Evolutionary conservation across 2,797 vertebrate genomes (phyloP), one percentile per base, ranked within the genome.

Genomic region (Brachyrhaphis roseni): DNA sequence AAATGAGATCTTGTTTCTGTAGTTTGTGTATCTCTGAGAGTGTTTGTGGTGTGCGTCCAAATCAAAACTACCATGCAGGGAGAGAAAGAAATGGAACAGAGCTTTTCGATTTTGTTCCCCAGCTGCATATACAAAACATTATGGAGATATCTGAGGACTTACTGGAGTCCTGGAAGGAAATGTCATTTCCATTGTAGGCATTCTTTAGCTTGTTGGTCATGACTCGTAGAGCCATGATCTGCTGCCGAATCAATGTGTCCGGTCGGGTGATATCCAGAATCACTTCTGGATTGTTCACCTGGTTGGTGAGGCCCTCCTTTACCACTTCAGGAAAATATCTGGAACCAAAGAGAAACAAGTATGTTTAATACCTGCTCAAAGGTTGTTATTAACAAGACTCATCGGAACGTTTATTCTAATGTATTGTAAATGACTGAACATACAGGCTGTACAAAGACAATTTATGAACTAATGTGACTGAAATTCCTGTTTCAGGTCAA

Each of bases 171-270:
- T 98, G 98, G 90, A 99, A 99, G 93, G 97, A 98, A 89, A 99
- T 97, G 39, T 99, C 98, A 70, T 99, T 99, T 86, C 98, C 98
- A 16, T 98, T 98, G 93, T 99, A 99, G 0, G 98, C 98, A 0
- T 98, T 99, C 93, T 95, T 97, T 43, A 99, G 93, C 85, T 99
- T 99, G 94, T 99, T 99, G 89, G 97, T 99, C 97, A 99, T 99
- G 90, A 99, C 97, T 7, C 98, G 95, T 4, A 99, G 95, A 0
- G 98, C 97, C 98, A 99, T 99, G 92, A 99, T 99, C 95, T 99
- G 98, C 78, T 99, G 98, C 77, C 98, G 94, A 90, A 99, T 98
- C 90, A 98, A 96, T 0, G 98, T 98, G 92, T 99, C 98, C 0
- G 98, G 98, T 81, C 98, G 95, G 0, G 98, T 99, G 94, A 99